These are phyloP conservation scores for Drosophila borborema DNA, from an alignment of 2,888 invertebrate genomes.

Conservation along the genomic window DNA sequence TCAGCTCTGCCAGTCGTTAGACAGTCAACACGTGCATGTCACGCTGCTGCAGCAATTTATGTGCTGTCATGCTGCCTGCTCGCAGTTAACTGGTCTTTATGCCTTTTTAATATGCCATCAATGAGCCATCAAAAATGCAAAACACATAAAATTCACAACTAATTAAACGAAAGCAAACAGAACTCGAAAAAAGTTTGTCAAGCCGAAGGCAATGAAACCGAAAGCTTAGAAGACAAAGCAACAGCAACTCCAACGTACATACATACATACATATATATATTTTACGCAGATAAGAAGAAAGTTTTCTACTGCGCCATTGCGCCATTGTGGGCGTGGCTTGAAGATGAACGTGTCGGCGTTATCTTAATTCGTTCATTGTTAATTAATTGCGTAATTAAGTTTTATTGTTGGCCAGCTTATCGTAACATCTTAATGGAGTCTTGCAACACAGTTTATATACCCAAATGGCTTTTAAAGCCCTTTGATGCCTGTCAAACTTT, in stretches of 20 bases:
- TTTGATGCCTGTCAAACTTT: slow-evolving; percentile 15
- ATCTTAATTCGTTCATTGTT: slow-evolving; percentile 47
- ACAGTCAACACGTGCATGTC: slow-evolving; percentile 34
- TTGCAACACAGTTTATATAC: slow-evolving; percentile 10
- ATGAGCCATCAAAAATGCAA: slow-evolving; percentile 51
- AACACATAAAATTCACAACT: slow-evolving; percentile 53
- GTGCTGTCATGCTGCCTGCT: slow-evolving; percentile 44
- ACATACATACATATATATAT: slow-evolving; percentile 1
- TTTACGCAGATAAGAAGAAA: slow-evolving; percentile 41
- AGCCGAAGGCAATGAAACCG: slow-evolving; percentile 52
- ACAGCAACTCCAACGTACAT: not conserved
- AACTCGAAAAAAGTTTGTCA: slow-evolving; percentile 47
- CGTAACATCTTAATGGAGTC: slow-evolving; percentile 28
- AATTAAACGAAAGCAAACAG: slow-evolving; percentile 51
- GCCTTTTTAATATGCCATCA: slow-evolving; percentile 46
- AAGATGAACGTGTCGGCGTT: slow-evolving; percentile 2
- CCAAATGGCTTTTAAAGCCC: slow-evolving; percentile 9
- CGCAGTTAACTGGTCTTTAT: slow-evolving; percentile 11
- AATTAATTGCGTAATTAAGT: slow-evolving; percentile 45
- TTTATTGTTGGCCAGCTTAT: slow-evolving; percentile 20
- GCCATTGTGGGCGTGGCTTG: slow-evolving; percentile 17
- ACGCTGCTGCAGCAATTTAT: slow-evolving; percentile 48
- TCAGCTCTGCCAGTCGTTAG: slow-evolving; percentile 32
- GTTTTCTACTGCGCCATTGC: slow-evolving; percentile 49
- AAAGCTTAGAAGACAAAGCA: slow-evolving; percentile 26